Conservation (phyloP, 1,140 invertebrate genomes). For the Habropoda laboriosa region DNA sequence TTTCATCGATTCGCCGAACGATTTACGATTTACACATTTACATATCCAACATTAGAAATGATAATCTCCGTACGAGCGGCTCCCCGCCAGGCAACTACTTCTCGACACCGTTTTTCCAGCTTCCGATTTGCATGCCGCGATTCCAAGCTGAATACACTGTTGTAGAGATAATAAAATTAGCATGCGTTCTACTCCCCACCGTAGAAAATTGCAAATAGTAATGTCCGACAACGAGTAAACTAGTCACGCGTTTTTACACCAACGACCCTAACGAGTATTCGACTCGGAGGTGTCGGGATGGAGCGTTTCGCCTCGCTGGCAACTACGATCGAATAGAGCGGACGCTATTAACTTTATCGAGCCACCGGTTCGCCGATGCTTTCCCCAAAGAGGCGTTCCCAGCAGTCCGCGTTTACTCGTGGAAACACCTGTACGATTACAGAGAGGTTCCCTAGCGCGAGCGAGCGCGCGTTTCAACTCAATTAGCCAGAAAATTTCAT, state of each 20-base stretch:
- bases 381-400: conserved; percentile 47
- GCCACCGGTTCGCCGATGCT: not conserved
- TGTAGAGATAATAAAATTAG: conserved; percentile 58
- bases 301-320: not conserved
- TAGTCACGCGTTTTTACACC: not conserved
- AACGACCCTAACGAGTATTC: not conserved
- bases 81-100: not conserved
- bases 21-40: conserved; percentile 42
- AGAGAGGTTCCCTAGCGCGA: conserved; percentile 46
- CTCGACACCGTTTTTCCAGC: conserved; percentile 19
- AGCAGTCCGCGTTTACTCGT: conserved; percentile 48
- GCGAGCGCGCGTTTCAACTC: conserved; percentile 65
- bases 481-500: conserved; percentile 70
- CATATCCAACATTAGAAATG: conserved; percentile 48
- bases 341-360: conserved; percentile 11
- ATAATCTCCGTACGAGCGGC: conserved; percentile 41
- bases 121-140: conserved; percentile 18
- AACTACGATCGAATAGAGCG: not conserved
- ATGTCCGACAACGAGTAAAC: not conserved
- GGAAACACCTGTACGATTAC: conserved; percentile 58
- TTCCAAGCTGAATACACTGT: conserved; percentile 45
- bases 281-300: not conserved
- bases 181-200: conserved; percentile 23
- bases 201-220: conserved; percentile 33
- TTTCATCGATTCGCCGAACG: conserved; percentile 33